Conservation (phyloP, 2,888 invertebrate species). For the Drosophila peninsularis region DNA sequence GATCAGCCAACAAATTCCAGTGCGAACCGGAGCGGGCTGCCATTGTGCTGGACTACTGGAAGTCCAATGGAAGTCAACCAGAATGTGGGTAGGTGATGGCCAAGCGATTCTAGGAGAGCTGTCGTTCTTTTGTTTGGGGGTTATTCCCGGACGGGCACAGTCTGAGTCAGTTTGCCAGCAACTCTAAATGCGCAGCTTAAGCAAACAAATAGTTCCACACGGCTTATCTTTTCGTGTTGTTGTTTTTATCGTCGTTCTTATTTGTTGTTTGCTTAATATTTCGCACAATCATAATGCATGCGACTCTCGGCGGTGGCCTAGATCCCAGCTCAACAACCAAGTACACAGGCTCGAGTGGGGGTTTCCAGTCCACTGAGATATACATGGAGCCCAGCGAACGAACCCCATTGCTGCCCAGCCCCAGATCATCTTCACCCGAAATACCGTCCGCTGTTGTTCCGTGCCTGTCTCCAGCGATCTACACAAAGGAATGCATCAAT, state of each 20-base stretch:
- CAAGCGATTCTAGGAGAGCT: constrained; percentile 5
- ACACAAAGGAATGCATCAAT: constrained; percentile 62
- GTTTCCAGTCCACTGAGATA: constrained; percentile 6
- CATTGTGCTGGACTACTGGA: neutral
- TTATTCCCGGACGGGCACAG: neutral
- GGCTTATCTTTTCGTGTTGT: constrained; percentile 30
- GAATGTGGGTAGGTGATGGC: constrained; percentile 42
- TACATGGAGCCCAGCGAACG: constrained; percentile 36
- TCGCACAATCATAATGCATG: constrained; percentile 42
- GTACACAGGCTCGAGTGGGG: neutral
- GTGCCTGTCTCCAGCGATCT: constrained; percentile 7
- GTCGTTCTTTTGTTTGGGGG: neutral
- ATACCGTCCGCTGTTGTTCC: neutral
- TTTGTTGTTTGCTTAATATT: constrained; percentile 56
- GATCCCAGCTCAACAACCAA: constrained; percentile 6
- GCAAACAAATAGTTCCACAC: constrained; percentile 17
- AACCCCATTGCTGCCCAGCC: constrained; percentile 29
- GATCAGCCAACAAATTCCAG: constrained; percentile 39
- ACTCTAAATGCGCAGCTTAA: constrained; percentile 1
- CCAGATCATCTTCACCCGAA: neutral
- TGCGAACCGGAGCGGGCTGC: constrained; percentile 33
- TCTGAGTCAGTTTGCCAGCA: neutral
- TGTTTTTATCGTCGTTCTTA: constrained; percentile 53
- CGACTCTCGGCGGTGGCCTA: neutral
- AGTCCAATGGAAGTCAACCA: constrained; percentile 33